Evolutionary conservation across 2,888 invertebrate genomes (phyloP), one percentile per base, ranked within the genome.

Genomic region (Himalopsyche kuldschensis): DNA sequence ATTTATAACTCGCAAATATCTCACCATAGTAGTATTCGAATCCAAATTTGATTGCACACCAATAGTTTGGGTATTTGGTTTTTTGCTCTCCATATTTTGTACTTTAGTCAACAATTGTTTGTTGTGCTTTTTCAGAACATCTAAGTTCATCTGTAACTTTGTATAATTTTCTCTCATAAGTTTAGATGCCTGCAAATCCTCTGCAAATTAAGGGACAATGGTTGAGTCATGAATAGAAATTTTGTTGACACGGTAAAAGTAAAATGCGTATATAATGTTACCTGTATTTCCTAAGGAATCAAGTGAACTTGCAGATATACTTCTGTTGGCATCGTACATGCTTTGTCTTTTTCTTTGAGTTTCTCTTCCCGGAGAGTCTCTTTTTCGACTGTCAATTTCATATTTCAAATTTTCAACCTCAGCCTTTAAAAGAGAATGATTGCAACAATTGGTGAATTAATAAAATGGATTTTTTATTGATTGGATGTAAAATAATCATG

Each of bases 291-390:
- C 69, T 6, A 69, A 69, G 15, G 24, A 69, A 15, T 69, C 69
- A 4, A 69, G 20, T 15, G 69, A 69, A 30, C 27, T 69, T 3
- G 30, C 27, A 30, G 69, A 30, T 11, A 69, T 83, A 20, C 86
- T 77, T 0, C 90, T 87, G 87, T 89, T 89, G 86, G 88, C 88
- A 87, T 92, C 91, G 88, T 91, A 90, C 15, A 88, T 41, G 15
- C 88, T 89, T 75, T 90, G 91, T 0, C 92, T 89, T 86, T 89
- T 90, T 88, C 89, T 90, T 17, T 91, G 90, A 4, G 87, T 87
- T 0, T 89, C 84, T 75, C 63, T 69, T n/a, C 80, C 77, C 2
- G 83, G 86, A 27, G 80, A 82, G 32, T 76, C 77, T 55, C 78
- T 78, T 47, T 79, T 84, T 6, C 55, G 63, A 31, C 47, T 55